phyloP scores from a whole-genome alignment of 2,113 vertebrate species.

The Crotalus horridus region DNA sequence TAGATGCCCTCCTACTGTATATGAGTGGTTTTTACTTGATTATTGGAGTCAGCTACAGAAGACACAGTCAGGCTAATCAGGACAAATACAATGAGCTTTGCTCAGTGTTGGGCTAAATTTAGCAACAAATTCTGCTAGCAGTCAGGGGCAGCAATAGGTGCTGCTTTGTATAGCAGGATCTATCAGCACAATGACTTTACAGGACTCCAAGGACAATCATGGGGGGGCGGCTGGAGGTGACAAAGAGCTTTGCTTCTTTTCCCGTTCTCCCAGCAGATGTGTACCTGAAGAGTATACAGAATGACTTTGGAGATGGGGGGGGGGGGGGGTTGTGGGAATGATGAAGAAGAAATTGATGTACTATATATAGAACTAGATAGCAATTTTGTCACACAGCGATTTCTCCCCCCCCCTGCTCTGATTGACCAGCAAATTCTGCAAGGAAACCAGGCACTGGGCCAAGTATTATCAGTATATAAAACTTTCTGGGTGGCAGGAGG shows the following conservation, averaged over 20 bases:
- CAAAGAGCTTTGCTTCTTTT: neutral
- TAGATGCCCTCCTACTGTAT: conserved; percentile 13
- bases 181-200: conserved; percentile 10
- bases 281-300: neutral
- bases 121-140: conserved; percentile 39
- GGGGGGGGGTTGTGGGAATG: neutral
- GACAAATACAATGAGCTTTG: conserved; percentile 16
- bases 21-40: conserved; percentile 20
- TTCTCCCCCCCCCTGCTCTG: neutral
- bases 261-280: conserved; percentile 7
- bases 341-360: neutral
- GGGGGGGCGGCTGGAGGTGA: neutral
- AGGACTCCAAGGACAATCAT: conserved; percentile 42
- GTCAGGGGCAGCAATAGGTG: conserved; percentile 26
- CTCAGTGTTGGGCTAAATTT: conserved; percentile 54
- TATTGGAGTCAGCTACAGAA: conserved; percentile 31
- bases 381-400: neutral
- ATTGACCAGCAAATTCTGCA: neutral
- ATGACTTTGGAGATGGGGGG: neutral
- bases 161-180: conserved; percentile 17
- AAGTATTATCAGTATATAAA: neutral
- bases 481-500: neutral
- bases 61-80: conserved; percentile 39
- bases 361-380: conserved; percentile 6
- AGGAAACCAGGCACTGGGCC: neutral